phyloP scores from a whole-genome alignment of 2,888 invertebrate species.

The Hirtodrosophila alboralis region DNA sequence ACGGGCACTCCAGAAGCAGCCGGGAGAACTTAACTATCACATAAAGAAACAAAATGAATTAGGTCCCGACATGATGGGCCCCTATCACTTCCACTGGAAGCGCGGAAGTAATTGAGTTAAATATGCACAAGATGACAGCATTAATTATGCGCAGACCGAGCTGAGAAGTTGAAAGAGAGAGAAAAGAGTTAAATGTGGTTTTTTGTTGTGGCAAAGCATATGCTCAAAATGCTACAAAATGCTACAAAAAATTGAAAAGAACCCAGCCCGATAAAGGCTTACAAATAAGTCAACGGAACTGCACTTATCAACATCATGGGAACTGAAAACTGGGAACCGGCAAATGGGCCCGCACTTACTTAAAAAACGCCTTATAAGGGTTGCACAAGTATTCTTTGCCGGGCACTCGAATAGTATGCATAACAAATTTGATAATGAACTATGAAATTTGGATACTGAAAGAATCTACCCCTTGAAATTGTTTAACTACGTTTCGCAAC shows the following conservation, averaged over 20 bases:
- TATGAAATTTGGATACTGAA: slow-evolving; percentile 64
- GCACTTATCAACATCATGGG: slow-evolving; percentile 60
- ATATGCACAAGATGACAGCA: slow-evolving; percentile 78
- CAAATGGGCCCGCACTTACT: slow-evolving; percentile 33
- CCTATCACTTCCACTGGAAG: slow-evolving; percentile 65
- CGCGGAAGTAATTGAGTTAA: slow-evolving; percentile 78
- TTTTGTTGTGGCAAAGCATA: slow-evolving; percentile 58
- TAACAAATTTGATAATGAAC: slow-evolving; percentile 82
- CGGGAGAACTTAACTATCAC: slow-evolving; percentile 57
- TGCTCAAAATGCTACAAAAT: slow-evolving; percentile 32
- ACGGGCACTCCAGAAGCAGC: slow-evolving; percentile 45
- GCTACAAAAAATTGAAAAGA: slow-evolving; percentile 33
- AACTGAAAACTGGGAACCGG: slow-evolving; percentile 29
- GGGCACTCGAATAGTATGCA: slow-evolving; percentile 72
- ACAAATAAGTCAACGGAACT: slow-evolving; percentile 55
- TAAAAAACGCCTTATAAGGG: slow-evolving; percentile 41
- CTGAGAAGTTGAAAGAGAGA: slow-evolving; percentile 5
- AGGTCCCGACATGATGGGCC: slow-evolving; percentile 66
- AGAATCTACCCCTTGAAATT: slow-evolving; percentile 34
- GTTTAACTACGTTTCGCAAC: slow-evolving; percentile 30
- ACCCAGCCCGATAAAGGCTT: slow-evolving; percentile 52
- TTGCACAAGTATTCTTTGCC: slow-evolving; percentile 33
- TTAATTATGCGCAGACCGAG: slow-evolving; percentile 66
- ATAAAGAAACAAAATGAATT: slow-evolving; percentile 75
- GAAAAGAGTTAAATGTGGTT: slow-evolving; percentile 73